Evolutionary conservation across 2,797 vertebrate genomes (phyloP).

Genomic region (Denticeps clupeoides): DNA sequence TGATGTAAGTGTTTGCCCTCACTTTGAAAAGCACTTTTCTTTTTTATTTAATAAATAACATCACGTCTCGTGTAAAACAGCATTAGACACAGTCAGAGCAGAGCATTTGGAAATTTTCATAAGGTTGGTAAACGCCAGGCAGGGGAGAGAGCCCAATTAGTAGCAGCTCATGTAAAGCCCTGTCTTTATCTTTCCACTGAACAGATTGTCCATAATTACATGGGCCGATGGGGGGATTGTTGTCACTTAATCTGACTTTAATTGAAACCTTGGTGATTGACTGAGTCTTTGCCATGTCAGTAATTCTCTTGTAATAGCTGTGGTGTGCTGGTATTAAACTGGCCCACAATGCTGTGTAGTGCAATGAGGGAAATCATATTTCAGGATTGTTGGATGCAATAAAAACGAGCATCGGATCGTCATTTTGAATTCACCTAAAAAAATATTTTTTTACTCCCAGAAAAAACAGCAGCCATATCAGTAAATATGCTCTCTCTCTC

Average conservation of each 20-base stretch:
- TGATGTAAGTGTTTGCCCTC: no score
- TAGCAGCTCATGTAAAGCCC: constrained; percentile 61
- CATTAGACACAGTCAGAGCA: not conserved
- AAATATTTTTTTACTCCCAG: no score
- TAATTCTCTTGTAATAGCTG: not conserved
- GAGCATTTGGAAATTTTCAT: not conserved
- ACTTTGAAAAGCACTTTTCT: no score
- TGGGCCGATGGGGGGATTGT: constrained; percentile 67
- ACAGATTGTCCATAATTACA: constrained; percentile 70
- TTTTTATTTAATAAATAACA: no score
- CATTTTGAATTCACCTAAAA: no score
- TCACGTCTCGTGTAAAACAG: not conserved
- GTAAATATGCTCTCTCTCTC: no score
- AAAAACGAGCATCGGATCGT: no score
- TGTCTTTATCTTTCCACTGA: constrained; percentile 63
- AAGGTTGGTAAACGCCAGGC: not conserved
- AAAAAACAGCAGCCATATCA: no score
- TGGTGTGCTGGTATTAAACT: not conserved
- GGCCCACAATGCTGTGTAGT: not conserved
- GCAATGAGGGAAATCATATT: no score
- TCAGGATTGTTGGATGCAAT: no score
- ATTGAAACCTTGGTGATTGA: constrained; percentile 67
- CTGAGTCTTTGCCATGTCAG: constrained; percentile 7
- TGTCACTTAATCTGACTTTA: constrained; percentile 72
- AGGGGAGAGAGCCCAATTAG: constrained; percentile 25